phyloP scores from a whole-genome alignment of 2,888 invertebrate species.

The Sycophila texana region DNA sequence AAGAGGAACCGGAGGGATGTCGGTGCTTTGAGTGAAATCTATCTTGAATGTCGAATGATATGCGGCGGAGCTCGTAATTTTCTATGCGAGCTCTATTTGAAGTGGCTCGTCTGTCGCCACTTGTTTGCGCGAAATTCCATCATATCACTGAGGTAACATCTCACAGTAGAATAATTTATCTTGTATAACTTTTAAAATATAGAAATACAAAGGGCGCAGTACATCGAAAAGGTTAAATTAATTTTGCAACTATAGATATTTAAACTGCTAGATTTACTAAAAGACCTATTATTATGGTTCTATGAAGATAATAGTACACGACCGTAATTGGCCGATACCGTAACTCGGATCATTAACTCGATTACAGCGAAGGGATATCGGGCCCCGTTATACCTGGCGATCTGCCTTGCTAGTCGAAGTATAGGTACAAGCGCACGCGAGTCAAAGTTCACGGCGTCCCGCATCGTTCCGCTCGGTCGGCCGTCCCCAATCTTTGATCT shows the following conservation, averaged over 20 bases:
- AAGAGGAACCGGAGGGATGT: neutral
- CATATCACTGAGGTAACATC: no score
- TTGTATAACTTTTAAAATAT: no score
- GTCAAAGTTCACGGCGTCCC: conserved; percentile 41
- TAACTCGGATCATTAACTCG: conserved; percentile 22
- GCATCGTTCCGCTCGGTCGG: conserved; percentile 2
- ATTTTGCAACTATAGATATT: no score
- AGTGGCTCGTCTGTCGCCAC: conserved; percentile 7
- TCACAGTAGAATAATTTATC: no score
- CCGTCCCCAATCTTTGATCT: conserved; percentile 65
- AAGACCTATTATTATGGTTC: no score
- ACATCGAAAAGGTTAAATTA: no score
- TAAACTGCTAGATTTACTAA: no score
- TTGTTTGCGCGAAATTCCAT: neutral
- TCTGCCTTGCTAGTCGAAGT: neutral
- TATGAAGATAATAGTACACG: no score
- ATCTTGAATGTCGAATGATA: conserved; percentile 35
- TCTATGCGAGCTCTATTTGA: conserved; percentile 23
- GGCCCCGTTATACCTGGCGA: neutral
- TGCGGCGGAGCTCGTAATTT: conserved; percentile 12
- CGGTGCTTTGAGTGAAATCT: conserved; percentile 19
- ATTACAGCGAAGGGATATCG: conserved; percentile 20
- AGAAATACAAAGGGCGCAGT: no score
- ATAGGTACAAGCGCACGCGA: conserved; percentile 9
- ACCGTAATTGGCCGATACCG: no score